Base-by-base conservation (phyloP, 1,140 invertebrate species). In the Liolophura sinensis region DNA sequence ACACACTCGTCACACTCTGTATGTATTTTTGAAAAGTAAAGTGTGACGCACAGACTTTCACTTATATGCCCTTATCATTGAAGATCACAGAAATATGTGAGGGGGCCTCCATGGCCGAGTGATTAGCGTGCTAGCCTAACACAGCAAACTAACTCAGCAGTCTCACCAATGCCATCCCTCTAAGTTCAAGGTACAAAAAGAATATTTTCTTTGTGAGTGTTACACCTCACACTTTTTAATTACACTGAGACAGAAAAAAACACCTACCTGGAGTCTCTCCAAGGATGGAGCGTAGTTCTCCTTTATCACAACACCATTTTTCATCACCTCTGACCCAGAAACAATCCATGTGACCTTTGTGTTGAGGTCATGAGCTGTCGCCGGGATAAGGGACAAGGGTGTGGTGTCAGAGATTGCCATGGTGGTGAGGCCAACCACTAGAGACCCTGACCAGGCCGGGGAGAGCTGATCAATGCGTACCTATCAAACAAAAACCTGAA, bases 371-470 rank as follows among this genome's bases (percentile, higher is more conserved):
- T 72, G 66, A 22, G 81, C 78, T 9, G 86, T 85, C 0, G 88
- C 83, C 15, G 91, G 90, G 18, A 92, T 80, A 65, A 87, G 82
- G 50, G 85, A 78, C 62, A 87, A 79, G 3, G 88, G 85, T 61
- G 87, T 87, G 20, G 86, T 84, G 72, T 90, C 89, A 46, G 87
- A 82, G 48, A 90, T 86, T 55, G 90, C 88, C 71, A 90, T 87
- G 56, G 89, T 88, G 0, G 92, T 93, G 11, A 95, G 87, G 1
- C 93, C 93, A 75, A 94, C 89, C 31, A 87, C 87, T 24, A 95
- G 80, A 16, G 89, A 90, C 1, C 93, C 93, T 40, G 91, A 89
- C 87, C 90, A 92, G 57, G 90, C 88, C 15, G 82, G 77, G 9
- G 87, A 86, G 20, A 90, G 77, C 73, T 88, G 87, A 64, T 89